Evolutionary conservation across 2,113 vertebrate genomes (phyloP).

Genomic region (Rhinichthys klamathensis): DNA sequence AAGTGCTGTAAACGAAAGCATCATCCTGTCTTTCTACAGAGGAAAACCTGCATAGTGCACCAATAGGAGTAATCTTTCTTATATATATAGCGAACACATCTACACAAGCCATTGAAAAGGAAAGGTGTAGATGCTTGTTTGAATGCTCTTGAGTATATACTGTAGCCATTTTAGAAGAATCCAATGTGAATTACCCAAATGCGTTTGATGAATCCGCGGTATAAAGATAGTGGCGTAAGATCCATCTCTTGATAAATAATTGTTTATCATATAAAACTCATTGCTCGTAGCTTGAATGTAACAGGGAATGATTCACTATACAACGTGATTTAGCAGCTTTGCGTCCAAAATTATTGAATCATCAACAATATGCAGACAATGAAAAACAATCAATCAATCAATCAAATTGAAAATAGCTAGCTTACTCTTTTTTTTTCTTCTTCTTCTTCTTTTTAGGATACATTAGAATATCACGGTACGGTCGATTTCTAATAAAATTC

Average conservation of each 20-base stretch:
- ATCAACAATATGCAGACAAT: conserved; percentile 51
- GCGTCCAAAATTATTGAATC: conserved; percentile 42
- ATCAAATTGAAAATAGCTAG: conserved; percentile 35
- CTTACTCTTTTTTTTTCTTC: conserved; percentile 12
- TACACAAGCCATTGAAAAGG: conserved; percentile 65
- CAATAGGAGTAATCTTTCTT: conserved; percentile 54
- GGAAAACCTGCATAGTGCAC: conserved; percentile 63
- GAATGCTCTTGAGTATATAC: conserved; percentile 60
- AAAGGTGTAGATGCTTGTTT: conserved; percentile 77
- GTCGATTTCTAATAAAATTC: conserved; percentile 21
- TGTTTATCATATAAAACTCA: not conserved
- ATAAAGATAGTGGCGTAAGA: conserved; percentile 54
- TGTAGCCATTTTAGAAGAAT: conserved; percentile 55
- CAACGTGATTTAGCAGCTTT: conserved; percentile 49
- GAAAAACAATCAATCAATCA: conserved; percentile 35
- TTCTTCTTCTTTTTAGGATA: conserved; percentile 9
- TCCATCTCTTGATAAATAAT: conserved; percentile 31
- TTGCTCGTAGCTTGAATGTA: conserved; percentile 35
- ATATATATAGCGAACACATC: conserved; percentile 47
- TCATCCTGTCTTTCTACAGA: conserved; percentile 54
- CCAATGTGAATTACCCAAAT: conserved; percentile 22
- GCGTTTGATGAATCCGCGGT: conserved; percentile 28
- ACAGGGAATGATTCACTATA: conserved; percentile 56
- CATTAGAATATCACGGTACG: not conserved
- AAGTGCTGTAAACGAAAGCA: conserved; percentile 53